Evolutionary conservation across 1,140 invertebrate genomes (phyloP), one percentile per base, ranked within the genome.

Genomic region (Doryteuthis pealeii): DNA sequence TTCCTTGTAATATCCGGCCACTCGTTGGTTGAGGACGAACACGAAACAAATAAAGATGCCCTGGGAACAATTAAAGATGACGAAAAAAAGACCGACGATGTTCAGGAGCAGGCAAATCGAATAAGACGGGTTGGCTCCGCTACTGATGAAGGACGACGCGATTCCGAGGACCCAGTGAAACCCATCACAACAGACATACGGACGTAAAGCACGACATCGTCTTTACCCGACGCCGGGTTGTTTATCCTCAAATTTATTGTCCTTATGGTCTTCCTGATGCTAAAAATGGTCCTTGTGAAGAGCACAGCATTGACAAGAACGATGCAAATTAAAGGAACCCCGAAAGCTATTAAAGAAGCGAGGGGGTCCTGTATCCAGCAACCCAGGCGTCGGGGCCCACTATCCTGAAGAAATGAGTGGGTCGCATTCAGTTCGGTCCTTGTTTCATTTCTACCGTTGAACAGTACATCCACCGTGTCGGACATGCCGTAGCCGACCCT

Each of bases 151-250:
- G 2, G 86, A 83, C 1, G 84, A 84, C 2, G 86, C 79, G 28
- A 89, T 81, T 3, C 87, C 88, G 71, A 88, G 81, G 12, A 88
- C 80, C 89, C 89, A 89, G 8, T 87, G 88, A 70, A 89, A 88
- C 89, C 89, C 83, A 89, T 87, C 8, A 89, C 83, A 1, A 84
- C 82, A 8, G 88, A 85, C 76, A 92, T 86, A 22, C 91, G 85
- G 35, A 91, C 80, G 81, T 92, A 92, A 22, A 92, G 83, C 72
- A 90, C 88, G 73, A 89, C 87, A 79, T 90, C 87, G 54, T 84
- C 80, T 43, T 86, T 81, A 8, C 75, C 87, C 28, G 83, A 77
- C 40, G 79, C 66, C 30, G 71, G 73, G n/a, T 72, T 78, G 62
- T 71, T 78, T 49, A 80, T 74, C 81, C 82, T 79, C 68, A 65